phyloP scores from a whole-genome alignment of 1,140 invertebrate genomes.

The Littorina saxatilis region DNA sequence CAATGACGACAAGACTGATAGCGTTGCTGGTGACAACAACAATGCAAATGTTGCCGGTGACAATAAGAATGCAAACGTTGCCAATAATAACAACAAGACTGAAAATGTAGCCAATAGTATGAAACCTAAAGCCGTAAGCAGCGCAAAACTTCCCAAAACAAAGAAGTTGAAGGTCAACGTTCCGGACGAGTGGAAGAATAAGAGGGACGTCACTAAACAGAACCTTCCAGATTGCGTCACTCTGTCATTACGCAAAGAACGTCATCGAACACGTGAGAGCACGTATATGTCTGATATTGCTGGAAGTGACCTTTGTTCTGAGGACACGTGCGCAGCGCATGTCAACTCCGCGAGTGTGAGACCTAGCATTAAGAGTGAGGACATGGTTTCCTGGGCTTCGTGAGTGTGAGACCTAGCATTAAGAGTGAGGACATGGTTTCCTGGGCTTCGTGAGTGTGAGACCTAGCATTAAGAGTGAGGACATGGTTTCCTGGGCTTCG shows the following conservation, averaged over 20 bases:
- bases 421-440: too few species aligned
- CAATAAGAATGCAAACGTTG: too few species aligned
- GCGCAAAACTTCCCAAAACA: too few species aligned
- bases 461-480: too few species aligned
- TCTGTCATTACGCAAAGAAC: slow-evolving; percentile 16
- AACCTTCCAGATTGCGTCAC: slow-evolving; percentile 17
- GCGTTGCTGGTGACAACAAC: neutral
- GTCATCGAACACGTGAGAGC: slow-evolving; percentile 17
- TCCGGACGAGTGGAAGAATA: neutral
- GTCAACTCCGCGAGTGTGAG: neutral
- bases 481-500: too few species aligned
- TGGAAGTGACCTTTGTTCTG: slow-evolving; percentile 22
- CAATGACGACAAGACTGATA: neutral
- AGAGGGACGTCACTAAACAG: neutral
- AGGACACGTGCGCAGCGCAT: slow-evolving; percentile 7
- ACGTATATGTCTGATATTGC: slow-evolving; percentile 33
- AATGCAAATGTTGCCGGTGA: too few species aligned
- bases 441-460: too few species aligned
- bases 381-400: neutral
- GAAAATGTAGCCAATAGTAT: too few species aligned
- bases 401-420: too few species aligned
- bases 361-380: neutral
- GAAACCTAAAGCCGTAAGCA: too few species aligned
- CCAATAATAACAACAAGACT: slow-evolving; percentile 3
- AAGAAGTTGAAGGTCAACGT: slow-evolving; percentile 18